These are phyloP conservation scores for Etia nguti DNA, from an alignment of 2,113 vertebrate genomes.

Conservation along the genomic window DNA sequence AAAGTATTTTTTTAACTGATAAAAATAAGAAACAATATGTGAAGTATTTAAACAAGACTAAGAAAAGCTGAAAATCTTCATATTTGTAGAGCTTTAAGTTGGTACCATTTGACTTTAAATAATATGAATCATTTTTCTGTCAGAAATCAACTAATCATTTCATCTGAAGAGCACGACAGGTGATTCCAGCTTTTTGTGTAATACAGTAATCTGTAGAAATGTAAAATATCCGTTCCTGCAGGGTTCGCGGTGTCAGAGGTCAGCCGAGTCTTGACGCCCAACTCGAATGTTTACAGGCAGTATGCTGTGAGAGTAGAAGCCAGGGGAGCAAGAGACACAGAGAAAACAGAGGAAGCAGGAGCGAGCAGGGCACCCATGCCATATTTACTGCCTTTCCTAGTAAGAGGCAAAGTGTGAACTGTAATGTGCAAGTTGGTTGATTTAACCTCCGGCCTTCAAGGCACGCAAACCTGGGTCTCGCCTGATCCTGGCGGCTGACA, in stretches of 20 bases:
- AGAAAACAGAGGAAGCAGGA: neutral
- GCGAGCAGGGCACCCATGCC: constrained; percentile 30
- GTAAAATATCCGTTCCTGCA: neutral
- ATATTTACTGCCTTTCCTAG: constrained; percentile 65
- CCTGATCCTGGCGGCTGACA: constrained; percentile 74
- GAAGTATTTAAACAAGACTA: neutral
- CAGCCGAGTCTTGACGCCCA: constrained; percentile 42
- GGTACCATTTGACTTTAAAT: neutral
- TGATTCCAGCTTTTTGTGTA: neutral
- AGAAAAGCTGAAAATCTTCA: neutral
- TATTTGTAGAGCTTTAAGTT: neutral
- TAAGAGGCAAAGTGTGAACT: constrained; percentile 70
- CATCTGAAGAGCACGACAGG: neutral
- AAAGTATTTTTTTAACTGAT: neutral
- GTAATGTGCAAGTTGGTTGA: constrained; percentile 71
- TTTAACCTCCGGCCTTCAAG: constrained; percentile 75
- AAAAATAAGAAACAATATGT: neutral
- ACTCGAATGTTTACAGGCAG: constrained; percentile 41
- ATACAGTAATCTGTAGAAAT: neutral
- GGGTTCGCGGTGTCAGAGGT: constrained; percentile 36
- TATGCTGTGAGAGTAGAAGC: neutral
- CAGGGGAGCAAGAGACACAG: neutral
- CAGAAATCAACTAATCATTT: neutral
- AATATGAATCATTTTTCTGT: neutral
- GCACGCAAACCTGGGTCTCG: constrained; percentile 37